These are phyloP conservation scores for Smithornis capensis DNA, from an alignment of 2,113 vertebrate species.

Conservation along the genomic window DNA sequence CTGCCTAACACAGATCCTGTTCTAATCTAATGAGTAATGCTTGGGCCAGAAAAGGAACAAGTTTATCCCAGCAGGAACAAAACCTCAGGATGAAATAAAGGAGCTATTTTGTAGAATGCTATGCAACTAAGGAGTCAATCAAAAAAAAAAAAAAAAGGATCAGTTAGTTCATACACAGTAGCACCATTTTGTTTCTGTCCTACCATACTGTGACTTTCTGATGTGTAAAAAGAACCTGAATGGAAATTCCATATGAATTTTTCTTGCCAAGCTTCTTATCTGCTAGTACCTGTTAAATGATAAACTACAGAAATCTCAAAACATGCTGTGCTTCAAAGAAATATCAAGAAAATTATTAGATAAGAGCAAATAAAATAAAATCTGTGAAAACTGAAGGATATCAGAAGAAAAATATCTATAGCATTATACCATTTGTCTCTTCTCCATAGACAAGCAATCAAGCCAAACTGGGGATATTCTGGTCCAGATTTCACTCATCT, in stretches of 20 bases:
- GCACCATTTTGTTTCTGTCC: not conserved
- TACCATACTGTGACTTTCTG: not conserved
- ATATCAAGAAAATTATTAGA: not conserved
- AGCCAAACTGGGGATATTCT: not conserved
- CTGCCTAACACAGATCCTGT: constrained; percentile 45
- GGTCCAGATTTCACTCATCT: not conserved
- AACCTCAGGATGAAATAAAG: constrained; percentile 3
- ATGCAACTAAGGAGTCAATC: not conserved
- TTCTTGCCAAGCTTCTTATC: not conserved
- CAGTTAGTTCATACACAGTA: not conserved
- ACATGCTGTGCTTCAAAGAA: not conserved
- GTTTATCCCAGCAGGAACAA: not conserved
- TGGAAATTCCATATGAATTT: not conserved
- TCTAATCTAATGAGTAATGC: constrained; percentile 38
- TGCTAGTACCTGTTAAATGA: not conserved
- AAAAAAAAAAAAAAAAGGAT: not conserved
- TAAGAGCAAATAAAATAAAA: not conserved
- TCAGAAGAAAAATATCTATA: not conserved
- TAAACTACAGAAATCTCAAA: not conserved
- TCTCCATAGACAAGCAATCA: not conserved
- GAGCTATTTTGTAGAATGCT: not conserved
- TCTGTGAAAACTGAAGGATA: not conserved
- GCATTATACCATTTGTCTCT: not conserved
- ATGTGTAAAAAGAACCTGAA: not conserved
- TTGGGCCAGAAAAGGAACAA: constrained; percentile 5